A percentile compares a stretch with the other conserved stretches of the same genome.
These are phyloP conservation scores for Platysternon megacephalum DNA, from an alignment of 2,113 vertebrate species.

Conservation along the genomic window DNA sequence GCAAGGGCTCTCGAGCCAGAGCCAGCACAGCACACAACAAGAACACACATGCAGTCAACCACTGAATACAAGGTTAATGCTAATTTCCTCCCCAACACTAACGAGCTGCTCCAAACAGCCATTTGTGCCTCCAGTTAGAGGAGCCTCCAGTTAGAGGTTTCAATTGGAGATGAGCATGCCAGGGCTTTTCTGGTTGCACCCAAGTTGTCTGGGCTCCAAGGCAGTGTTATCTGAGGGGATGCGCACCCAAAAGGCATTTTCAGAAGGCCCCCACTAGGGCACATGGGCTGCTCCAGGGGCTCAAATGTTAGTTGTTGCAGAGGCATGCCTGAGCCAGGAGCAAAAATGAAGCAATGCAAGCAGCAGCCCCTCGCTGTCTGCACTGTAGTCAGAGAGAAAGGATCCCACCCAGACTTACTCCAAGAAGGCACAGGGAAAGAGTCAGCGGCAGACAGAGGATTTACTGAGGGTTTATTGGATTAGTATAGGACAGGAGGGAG, in stretches of 20 bases:
- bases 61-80: background rate
- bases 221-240: background rate
- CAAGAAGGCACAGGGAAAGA: background rate
- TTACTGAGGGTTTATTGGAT: constrained; percentile 63
- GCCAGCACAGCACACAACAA: no score
- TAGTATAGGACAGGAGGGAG: background rate
- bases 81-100: background rate
- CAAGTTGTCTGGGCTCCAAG: background rate
- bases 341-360: background rate
- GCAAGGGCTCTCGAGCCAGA: no score
- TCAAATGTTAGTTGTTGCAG: background rate
- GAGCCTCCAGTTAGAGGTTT: background rate
- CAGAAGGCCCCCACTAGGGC: background rate
- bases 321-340: background rate
- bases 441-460: constrained; percentile 23
- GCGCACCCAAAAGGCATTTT: background rate
- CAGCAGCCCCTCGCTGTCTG: no score
- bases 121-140: background rate
- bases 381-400: background rate
- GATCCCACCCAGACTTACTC: accelerated
- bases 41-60: no score
- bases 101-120: background rate
- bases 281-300: background rate
- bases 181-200: background rate
- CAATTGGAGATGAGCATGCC: background rate